Conservation (phyloP, 2,888 invertebrate species). For the Zygogramma bicolorata region DNA sequence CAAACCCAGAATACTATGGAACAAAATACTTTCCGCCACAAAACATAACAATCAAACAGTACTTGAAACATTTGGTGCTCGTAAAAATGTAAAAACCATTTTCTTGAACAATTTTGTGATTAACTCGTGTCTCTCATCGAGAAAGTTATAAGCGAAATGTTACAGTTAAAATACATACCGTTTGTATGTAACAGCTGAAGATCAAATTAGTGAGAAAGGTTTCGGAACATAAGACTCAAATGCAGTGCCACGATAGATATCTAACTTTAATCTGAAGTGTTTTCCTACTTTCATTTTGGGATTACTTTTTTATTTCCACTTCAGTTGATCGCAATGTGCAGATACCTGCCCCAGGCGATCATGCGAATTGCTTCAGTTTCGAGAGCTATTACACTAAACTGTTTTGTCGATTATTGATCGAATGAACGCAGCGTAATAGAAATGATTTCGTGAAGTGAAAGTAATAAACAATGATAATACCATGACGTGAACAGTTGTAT, state of each 20-base stretch:
- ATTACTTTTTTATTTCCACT: background rate
- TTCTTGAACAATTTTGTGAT: too few relatives aligned
- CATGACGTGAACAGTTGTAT: background rate
- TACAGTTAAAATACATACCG: too few relatives aligned
- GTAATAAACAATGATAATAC: background rate
- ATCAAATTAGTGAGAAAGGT: too few relatives aligned
- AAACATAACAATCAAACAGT: too few relatives aligned
- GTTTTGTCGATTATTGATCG: background rate
- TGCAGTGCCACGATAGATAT: background rate
- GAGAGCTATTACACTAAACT: background rate
- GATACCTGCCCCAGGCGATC: background rate
- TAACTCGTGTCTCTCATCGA: too few relatives aligned
- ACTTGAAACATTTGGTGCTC: too few relatives aligned
- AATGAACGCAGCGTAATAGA: too few relatives aligned
- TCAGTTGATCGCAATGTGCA: background rate
- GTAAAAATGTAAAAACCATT: too few relatives aligned
- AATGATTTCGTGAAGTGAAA: background rate
- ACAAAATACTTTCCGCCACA: too few relatives aligned
- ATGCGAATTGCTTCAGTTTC: background rate
- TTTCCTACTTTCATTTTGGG: background rate
- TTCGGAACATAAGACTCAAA: background rate
- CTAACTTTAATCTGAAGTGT: background rate
- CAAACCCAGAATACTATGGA: too few relatives aligned
- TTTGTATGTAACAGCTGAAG: too few relatives aligned
- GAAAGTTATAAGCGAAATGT: too few relatives aligned